Conservation (phyloP, 1,140 invertebrate species). For the Akabosia matsudoensis region DNA sequence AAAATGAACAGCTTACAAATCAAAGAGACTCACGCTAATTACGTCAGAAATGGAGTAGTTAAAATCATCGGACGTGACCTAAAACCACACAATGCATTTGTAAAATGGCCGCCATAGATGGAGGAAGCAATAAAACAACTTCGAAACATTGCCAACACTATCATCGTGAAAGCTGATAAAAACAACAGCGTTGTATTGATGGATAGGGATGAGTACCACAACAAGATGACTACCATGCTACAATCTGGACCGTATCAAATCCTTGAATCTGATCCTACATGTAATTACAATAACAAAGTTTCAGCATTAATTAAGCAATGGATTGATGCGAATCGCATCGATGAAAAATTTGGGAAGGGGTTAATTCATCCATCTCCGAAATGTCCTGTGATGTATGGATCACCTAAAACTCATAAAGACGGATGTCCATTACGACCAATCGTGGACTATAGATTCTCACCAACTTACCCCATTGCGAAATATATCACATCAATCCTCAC, state of each 20-base stretch:
- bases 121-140: neutral
- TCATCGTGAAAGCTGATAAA: neutral
- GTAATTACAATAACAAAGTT: neutral
- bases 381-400: conserved; percentile 41
- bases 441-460: conserved; percentile 45
- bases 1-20: neutral
- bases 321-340: neutral
- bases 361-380: neutral
- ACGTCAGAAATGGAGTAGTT: neutral
- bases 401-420: conserved; percentile 48
- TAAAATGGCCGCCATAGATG: neutral
- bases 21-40: neutral
- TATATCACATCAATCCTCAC: conserved; percentile 36
- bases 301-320: neutral
- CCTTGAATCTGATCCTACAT: neutral
- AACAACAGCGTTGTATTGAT: neutral
- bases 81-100: neutral
- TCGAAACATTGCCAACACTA: neutral
- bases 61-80: neutral
- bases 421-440: conserved; percentile 46
- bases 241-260: neutral
- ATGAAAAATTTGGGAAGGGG: neutral
- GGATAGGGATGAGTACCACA: neutral
- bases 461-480: conserved; percentile 43
- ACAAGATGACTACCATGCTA: neutral